These are phyloP conservation scores for Eremobia ochroleuca DNA, from an alignment of 2,888 invertebrate species.

Conservation along the genomic window DNA sequence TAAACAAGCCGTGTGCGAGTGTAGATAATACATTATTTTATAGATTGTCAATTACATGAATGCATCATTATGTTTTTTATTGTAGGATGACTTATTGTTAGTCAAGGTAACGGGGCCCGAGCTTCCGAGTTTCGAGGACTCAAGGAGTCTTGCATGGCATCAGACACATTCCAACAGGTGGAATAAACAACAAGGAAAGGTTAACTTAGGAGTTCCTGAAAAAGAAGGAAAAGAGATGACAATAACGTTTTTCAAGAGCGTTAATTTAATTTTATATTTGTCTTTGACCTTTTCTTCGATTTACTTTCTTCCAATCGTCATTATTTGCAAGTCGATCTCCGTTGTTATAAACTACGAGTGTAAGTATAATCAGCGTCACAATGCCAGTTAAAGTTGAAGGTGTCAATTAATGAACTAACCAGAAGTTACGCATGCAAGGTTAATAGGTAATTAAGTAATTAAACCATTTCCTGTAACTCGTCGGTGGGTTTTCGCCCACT, in stretches of 20 bases:
- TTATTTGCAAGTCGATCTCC: constrained; percentile 3
- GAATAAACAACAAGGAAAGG: neutral
- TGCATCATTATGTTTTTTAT: neutral
- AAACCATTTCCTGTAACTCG: constrained; percentile 38
- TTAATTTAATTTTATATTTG: constrained; percentile 8
- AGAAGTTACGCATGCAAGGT: constrained; percentile 41
- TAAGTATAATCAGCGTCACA: constrained; percentile 24
- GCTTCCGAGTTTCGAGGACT: neutral
- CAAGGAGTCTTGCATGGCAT: neutral
- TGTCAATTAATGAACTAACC: constrained; percentile 44
- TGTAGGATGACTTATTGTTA: too few relatives aligned
- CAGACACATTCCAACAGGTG: constrained; percentile 19
- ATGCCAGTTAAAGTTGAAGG: constrained; percentile 57
- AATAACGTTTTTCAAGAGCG: neutral
- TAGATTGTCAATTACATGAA: neutral
- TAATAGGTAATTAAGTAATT: constrained; percentile 41
- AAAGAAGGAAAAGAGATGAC: neutral
- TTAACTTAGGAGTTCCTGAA: neutral
- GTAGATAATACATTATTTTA: neutral
- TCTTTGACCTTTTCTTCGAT: constrained; percentile 46
- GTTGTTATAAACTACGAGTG: constrained; percentile 16
- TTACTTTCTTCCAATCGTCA: constrained; percentile 32
- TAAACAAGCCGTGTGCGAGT: neutral
- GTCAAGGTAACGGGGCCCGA: neutral
- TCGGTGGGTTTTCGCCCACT: neutral